phyloP scores from a whole-genome alignment of 2,113 vertebrate species.

The Zosterops borbonicus region DNA sequence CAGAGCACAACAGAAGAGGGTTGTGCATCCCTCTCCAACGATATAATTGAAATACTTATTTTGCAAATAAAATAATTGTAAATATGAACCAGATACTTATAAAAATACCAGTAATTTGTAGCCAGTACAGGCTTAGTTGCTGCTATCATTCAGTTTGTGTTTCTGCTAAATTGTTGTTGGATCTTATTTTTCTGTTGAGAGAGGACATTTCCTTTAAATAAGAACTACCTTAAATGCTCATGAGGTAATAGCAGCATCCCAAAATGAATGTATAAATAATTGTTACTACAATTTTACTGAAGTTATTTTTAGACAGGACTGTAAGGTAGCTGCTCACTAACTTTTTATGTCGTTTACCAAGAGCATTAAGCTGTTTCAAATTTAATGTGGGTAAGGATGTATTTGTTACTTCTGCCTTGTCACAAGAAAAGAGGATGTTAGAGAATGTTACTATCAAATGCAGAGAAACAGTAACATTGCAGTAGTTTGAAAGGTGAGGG shows the following conservation, averaged over 20 bases:
- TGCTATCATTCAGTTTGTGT: neutral
- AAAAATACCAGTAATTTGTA: neutral
- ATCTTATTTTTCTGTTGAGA: neutral
- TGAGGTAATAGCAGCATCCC: neutral
- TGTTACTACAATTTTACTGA: neutral
- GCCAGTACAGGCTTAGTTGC: neutral
- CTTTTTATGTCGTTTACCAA: neutral
- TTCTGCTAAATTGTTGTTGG: neutral
- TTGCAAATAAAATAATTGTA: neutral
- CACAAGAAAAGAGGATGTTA: neutral
- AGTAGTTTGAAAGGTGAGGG: neutral
- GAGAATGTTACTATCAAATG: neutral
- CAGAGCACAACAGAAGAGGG: neutral
- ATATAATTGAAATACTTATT: neutral
- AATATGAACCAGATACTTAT: neutral
- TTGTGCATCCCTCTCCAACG: neutral
- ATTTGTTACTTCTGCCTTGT: neutral
- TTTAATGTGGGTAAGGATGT: neutral
- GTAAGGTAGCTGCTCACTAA: neutral
- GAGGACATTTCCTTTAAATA: neutral
- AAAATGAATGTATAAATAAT: neutral
- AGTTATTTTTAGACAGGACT: neutral
- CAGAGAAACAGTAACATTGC: neutral
- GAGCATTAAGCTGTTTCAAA: neutral
- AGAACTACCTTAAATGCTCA: neutral